These are phyloP conservation scores for Agrotis clavis DNA, from an alignment of 2,888 invertebrate species.

Conservation along the genomic window DNA sequence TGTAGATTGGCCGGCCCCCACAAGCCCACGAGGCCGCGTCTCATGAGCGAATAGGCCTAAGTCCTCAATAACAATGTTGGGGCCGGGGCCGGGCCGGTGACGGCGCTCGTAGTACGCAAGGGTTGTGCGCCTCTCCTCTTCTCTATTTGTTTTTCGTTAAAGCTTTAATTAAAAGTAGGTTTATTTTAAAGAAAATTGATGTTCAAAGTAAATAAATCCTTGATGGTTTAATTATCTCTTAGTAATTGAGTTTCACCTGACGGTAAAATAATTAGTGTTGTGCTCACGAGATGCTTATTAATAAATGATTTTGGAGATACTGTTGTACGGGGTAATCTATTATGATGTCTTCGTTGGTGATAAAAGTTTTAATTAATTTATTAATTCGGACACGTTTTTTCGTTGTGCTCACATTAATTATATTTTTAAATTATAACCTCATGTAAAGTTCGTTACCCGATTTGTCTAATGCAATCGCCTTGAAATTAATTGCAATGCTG, in stretches of 20 bases:
- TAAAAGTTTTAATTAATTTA: conserved; percentile 51
- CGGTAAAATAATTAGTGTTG: conserved; percentile 82
- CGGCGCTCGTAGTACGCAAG: conserved; percentile 78
- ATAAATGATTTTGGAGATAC: conserved; percentile 73
- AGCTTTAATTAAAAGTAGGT: conserved; percentile 90
- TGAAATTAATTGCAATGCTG: conserved; percentile 42
- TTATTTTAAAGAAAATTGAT: conserved; percentile 90
- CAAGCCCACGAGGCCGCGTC: conserved; percentile 23
- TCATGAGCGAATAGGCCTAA: conserved; percentile 60
- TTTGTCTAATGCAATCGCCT: conserved; percentile 43
- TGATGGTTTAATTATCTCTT: conserved; percentile 90
- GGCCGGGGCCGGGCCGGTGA: conserved; percentile 66
- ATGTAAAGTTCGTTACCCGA: conserved; percentile 48
- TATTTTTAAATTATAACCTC: conserved; percentile 45
- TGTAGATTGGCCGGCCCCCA: conserved; percentile 27
- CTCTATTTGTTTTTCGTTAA: conserved; percentile 90
- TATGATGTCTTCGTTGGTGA: conserved; percentile 61
- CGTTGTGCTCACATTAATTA: conserved; percentile 48
- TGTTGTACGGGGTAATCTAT: conserved; percentile 65
- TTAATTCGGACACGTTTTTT: conserved; percentile 46
- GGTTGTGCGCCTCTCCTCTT: conserved; percentile 82
- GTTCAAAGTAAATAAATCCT: conserved; percentile 90
- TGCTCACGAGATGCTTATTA: conserved; percentile 74
- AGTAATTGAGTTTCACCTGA: conserved; percentile 89
- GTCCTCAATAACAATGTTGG: conserved; percentile 71